Evolutionary conservation across 2,888 invertebrate species (phyloP).

Genomic region (Ophioninae sp.): DNA sequence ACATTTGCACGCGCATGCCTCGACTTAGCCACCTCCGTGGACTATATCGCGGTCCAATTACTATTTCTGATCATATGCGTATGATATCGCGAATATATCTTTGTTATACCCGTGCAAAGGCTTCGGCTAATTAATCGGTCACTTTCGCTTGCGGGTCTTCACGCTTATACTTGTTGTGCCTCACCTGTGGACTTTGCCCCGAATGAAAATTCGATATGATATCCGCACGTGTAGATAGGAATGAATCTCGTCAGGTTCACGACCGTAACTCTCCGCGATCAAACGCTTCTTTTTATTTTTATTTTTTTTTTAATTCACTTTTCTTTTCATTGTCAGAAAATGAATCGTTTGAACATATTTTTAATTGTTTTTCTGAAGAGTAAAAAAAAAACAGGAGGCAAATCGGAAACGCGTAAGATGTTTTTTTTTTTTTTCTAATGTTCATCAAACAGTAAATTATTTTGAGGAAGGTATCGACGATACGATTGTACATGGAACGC

Average conservation of each 20-base stretch:
- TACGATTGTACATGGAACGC: neutral
- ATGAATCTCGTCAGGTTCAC: neutral
- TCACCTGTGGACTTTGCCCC: conserved; percentile 50
- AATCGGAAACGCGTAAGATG: too few species aligned
- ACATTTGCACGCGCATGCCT: conserved; percentile 12
- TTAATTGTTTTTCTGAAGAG: too few species aligned
- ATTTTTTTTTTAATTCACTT: neutral
- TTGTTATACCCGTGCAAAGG: conserved; percentile 14
- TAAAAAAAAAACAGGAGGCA: too few species aligned
- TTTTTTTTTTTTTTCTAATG: too few species aligned
- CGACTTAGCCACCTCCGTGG: conserved; percentile 5
- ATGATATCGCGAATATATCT: conserved; percentile 7
- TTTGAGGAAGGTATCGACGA: neutral
- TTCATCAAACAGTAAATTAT: too few species aligned
- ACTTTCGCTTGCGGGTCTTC: conserved; percentile 20
- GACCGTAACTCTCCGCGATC: neutral
- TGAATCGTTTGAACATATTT: too few species aligned
- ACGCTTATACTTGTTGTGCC: conserved; percentile 9
- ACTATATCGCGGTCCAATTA: conserved; percentile 53
- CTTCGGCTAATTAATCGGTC: conserved; percentile 48
- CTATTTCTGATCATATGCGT: conserved; percentile 49
- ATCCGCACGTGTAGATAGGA: neutral
- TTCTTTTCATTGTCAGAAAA: neutral
- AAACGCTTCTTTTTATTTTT: neutral
- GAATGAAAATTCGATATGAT: conserved; percentile 11